Percentiles rank a stretch among this genome's conserved stretches.
These are phyloP conservation scores for Himalopsyche phryganea DNA, from an alignment of 1,140 invertebrate genomes.

Conservation along the genomic window DNA sequence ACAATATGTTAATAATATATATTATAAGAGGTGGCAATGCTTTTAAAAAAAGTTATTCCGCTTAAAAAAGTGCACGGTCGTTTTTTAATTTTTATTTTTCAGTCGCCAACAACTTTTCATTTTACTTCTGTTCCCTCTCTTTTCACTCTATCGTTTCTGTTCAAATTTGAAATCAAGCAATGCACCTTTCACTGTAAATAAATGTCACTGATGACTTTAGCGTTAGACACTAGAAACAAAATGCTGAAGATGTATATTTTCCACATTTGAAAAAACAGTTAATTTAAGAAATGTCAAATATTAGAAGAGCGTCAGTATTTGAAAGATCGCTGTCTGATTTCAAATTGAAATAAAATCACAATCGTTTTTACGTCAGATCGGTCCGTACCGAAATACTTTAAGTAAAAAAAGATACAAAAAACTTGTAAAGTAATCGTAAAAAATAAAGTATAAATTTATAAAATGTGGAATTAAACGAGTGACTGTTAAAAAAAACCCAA, in stretches of 20 bases:
- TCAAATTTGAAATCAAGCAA: background rate
- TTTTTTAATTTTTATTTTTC: background rate
- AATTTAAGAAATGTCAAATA: no score
- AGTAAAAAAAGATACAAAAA: background rate
- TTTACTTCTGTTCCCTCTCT: no score
- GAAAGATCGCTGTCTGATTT: no score
- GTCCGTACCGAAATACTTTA: background rate
- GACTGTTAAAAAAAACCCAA: background rate
- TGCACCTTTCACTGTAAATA: no score
- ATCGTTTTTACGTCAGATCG: background rate
- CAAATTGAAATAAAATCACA: background rate
- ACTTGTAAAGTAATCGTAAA: background rate
- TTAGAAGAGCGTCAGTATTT: no score
- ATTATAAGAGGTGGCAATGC: background rate
- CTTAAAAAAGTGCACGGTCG: background rate
- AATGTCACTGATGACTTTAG: no score
- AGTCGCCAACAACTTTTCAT: background rate
- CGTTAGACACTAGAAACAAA: no score
- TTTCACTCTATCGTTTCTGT: background rate
- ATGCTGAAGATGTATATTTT: no score
- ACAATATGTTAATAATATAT: no score
- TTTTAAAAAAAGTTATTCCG: background rate
- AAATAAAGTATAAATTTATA: background rate
- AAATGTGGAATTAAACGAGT: background rate
- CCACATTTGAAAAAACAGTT: no score